phyloP scores from a whole-genome alignment of 35 echinoderm and acorn worm species.

The Nesometra sesokonis region DNA sequence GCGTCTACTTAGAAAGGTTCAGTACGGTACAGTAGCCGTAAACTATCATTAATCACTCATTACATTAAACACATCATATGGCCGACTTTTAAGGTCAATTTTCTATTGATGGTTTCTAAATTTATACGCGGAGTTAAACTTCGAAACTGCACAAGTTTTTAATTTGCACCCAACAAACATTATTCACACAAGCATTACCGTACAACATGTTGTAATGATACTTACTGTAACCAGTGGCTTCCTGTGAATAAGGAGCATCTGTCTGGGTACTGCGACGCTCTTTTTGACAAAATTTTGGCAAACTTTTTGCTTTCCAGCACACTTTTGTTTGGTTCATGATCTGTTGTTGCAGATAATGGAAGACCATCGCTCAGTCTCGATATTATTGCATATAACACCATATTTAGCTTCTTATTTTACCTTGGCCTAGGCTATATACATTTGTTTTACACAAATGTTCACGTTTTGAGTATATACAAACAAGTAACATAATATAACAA shows the following conservation, averaged over 20 bases:
- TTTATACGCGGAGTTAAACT: not conserved
- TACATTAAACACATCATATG: too few species aligned
- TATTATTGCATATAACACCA: slow-evolving; percentile 90
- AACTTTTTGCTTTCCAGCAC: slow-evolving; percentile 66
- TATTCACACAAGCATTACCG: too few species aligned
- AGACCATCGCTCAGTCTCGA: slow-evolving; percentile 69
- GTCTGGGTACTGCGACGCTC: slow-evolving; percentile 54
- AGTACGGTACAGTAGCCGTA: too few species aligned
- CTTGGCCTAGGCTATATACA: too few species aligned
- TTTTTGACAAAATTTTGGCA: slow-evolving; percentile 80
- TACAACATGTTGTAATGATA: not conserved
- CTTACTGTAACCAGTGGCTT: slow-evolving; percentile 88
- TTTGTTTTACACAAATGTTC: too few species aligned
- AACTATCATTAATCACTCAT: too few species aligned
- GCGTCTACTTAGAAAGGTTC: too few species aligned
- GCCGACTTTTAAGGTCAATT: not conserved
- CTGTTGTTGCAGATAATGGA: slow-evolving; percentile 71
- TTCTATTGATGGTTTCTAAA: not conserved
- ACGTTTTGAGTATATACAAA: too few species aligned
- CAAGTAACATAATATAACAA: too few species aligned
- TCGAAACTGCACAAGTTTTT: too few species aligned
- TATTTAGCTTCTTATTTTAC: not conserved
- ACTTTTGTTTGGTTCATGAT: slow-evolving; percentile 53
- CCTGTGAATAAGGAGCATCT: slow-evolving; percentile 89
- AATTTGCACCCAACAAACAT: too few species aligned